A percentile compares a stretch with the other conserved stretches of the same genome.
Evolutionary conservation across 2,113 vertebrate genomes (phyloP).

Genomic region (Plecturocebus donacophilus): DNA sequence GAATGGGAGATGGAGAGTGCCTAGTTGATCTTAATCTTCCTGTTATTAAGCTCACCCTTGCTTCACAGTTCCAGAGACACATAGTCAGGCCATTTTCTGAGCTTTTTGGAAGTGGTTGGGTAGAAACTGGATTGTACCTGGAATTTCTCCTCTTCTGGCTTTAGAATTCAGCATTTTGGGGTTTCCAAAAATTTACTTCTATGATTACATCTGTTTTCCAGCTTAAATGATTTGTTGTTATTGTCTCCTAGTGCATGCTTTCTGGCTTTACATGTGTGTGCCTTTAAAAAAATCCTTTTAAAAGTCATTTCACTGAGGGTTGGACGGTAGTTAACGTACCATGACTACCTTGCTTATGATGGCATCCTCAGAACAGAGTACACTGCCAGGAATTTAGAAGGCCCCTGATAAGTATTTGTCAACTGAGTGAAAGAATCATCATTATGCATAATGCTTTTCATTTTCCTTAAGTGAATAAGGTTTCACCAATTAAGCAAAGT

Average conservation of each 20-base stretch:
- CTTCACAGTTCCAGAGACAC: background rate
- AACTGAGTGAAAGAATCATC: background rate
- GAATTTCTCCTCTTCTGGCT: background rate
- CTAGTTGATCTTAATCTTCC: background rate
- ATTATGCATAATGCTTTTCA: background rate
- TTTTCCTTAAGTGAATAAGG: background rate
- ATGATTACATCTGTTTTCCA: background rate
- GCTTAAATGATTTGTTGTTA: background rate
- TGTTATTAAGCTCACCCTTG: background rate
- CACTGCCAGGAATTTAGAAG: background rate
- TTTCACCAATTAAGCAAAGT: background rate
- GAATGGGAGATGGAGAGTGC: background rate
- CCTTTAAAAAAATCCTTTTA: background rate
- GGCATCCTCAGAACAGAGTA: background rate
- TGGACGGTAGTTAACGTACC: background rate
- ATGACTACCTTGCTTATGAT: background rate
- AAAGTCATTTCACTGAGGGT: background rate
- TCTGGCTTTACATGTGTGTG: background rate
- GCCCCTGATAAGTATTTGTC: background rate
- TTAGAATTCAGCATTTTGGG: background rate
- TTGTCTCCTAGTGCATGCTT: background rate
- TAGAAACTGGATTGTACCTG: background rate
- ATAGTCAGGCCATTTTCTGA: background rate
- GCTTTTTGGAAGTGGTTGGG: background rate
- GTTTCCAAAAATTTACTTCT: background rate